Evolutionary conservation across 2,113 vertebrate species (phyloP).

Genomic region (Petaurus breviceps): DNA sequence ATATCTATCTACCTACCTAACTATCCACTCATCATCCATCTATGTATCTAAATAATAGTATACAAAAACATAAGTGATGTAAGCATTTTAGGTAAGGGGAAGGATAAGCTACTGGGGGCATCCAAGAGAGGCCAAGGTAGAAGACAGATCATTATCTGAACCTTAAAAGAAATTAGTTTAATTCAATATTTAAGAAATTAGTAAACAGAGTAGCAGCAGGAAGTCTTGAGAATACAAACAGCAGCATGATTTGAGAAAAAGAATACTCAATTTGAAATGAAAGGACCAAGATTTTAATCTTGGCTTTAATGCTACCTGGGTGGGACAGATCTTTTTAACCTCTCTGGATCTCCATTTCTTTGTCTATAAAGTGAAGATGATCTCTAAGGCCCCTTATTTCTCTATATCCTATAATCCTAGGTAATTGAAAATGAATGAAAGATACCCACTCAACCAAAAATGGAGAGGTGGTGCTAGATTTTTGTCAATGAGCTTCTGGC

Average conservation of each 20-base stretch:
- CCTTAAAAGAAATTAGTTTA: background rate
- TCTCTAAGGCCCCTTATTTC: background rate
- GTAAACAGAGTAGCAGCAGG: background rate
- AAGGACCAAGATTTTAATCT: background rate
- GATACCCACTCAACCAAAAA: background rate
- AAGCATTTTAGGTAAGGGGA: too few species aligned
- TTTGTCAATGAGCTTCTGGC: background rate
- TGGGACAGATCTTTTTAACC: background rate
- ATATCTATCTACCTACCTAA: too few species aligned
- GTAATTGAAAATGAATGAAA: background rate
- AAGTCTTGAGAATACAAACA: background rate
- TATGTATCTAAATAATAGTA: too few species aligned
- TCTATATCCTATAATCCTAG: background rate
- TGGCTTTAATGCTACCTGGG: background rate
- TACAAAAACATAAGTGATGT: background rate
- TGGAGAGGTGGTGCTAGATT: background rate
- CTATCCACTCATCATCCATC: too few species aligned
- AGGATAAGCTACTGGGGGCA: background rate
- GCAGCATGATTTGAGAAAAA: background rate
- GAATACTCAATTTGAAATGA: background rate
- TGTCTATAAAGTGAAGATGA: background rate
- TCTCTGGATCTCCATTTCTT: background rate
- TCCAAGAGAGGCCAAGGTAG: background rate
- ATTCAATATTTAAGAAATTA: background rate
- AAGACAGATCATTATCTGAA: background rate